Conservation (phyloP, 1,140 invertebrate species). For the Diorhabda sublineata region DNA sequence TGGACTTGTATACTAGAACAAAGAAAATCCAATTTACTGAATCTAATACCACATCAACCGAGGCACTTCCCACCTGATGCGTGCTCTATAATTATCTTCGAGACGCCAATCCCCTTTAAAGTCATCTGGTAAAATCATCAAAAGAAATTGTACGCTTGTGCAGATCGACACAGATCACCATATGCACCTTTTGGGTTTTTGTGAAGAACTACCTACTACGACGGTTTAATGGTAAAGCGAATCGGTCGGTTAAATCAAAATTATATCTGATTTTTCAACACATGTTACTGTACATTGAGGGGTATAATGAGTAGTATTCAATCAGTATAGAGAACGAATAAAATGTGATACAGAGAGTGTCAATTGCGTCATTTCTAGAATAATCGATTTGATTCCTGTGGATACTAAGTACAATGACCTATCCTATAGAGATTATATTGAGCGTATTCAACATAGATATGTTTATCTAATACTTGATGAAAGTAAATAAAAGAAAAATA, state of each 20-base stretch:
- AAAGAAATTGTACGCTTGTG: background rate
- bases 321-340: too few species aligned
- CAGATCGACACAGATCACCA: background rate
- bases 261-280: background rate
- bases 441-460: too few species aligned
- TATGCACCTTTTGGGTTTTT: background rate
- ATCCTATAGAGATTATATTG: too few species aligned
- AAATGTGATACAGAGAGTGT: too few species aligned
- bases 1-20: background rate
- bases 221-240: background rate
- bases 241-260: background rate
- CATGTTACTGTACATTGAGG: background rate
- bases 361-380: too few species aligned
- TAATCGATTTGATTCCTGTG: too few species aligned
- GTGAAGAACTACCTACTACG: background rate
- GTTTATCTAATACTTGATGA: too few species aligned
- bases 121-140: background rate
- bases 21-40: slow-evolving; percentile 2
- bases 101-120: background rate
- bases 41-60: background rate
- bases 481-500: background rate
- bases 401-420: too few species aligned
- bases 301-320: too few species aligned
- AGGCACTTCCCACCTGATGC: background rate
- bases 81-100: background rate